Evolutionary conservation across 2,797 vertebrate genomes (phyloP).

Genomic region (Schizothorax lantsangensis): DNA sequence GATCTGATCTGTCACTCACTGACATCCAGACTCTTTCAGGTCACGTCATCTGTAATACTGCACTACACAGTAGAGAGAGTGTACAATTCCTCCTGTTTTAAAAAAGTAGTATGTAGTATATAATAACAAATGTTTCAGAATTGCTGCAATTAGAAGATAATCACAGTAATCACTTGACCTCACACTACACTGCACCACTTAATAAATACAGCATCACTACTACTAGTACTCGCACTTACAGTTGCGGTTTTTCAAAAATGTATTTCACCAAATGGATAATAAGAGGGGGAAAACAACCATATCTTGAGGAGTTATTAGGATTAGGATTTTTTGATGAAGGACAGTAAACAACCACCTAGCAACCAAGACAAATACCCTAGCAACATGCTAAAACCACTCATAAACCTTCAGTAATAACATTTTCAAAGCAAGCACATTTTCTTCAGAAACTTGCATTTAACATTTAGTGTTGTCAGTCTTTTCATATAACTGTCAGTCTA

Average conservation of each 20-base stretch:
- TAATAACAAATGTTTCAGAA: neutral
- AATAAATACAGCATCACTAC: neutral
- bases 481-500: neutral
- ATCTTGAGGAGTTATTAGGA: neutral
- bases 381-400: neutral
- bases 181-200: neutral
- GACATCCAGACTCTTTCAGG: neutral
- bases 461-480: neutral
- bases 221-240: neutral
- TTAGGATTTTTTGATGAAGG: neutral
- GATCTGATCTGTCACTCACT: neutral
- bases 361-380: neutral
- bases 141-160: constrained; percentile 9
- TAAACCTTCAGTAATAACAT: neutral
- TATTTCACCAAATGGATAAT: neutral
- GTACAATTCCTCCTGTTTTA: neutral
- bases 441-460: neutral
- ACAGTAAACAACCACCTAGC: neutral
- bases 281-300: neutral
- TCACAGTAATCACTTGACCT: neutral
- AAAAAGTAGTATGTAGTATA: neutral
- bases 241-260: neutral
- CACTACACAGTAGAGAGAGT: neutral
- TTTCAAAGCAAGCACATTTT: neutral
- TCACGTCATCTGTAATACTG: neutral